Percentiles rank a stretch among this genome's conserved stretches.
phyloP scores from a whole-genome alignment of 30 jellyfish, hydroid and myxozoan genomes.

The Cassiopea xamachana region DNA sequence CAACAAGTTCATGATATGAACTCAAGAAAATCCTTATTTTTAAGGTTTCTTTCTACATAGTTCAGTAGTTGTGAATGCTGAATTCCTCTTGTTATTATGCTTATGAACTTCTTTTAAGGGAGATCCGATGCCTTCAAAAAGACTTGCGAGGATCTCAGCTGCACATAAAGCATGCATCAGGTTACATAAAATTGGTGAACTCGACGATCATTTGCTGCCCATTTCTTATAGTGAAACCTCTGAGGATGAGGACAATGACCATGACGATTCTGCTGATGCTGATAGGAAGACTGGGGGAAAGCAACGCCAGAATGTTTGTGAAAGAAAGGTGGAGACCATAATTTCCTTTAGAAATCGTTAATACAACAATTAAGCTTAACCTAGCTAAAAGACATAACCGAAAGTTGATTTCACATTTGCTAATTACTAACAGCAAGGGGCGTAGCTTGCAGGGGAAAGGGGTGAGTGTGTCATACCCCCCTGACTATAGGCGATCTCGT shows the following conservation, averaged over 20 bases:
- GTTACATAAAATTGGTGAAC: constrained; percentile 63
- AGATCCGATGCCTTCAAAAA: constrained; percentile 74
- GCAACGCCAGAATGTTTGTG: constrained; percentile 13
- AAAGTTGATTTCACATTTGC: no score
- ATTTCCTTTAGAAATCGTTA: constrained; percentile 14
- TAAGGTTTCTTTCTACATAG: background rate
- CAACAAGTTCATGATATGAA: background rate
- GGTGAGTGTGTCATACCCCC: no score
- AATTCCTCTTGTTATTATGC: background rate
- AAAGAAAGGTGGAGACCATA: constrained; percentile 53
- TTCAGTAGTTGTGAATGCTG: background rate
- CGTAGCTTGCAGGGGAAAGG: no score
- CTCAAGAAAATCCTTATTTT: background rate
- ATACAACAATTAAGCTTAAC: no score
- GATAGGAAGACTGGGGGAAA: constrained; percentile 15
- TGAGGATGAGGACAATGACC: constrained; percentile 66
- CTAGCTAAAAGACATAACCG: no score
- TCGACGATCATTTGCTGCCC: constrained; percentile 74
- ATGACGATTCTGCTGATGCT: constrained; percentile 4
- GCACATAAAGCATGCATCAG: constrained; percentile 70
- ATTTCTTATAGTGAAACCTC: background rate
- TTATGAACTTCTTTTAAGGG: constrained; percentile 44
- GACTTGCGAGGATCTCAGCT: constrained; percentile 75
- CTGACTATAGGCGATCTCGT: no score
- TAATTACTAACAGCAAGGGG: no score